Base-by-base conservation (phyloP, 2,888 invertebrate genomes). In the Orthonevra nobilis region DNA sequence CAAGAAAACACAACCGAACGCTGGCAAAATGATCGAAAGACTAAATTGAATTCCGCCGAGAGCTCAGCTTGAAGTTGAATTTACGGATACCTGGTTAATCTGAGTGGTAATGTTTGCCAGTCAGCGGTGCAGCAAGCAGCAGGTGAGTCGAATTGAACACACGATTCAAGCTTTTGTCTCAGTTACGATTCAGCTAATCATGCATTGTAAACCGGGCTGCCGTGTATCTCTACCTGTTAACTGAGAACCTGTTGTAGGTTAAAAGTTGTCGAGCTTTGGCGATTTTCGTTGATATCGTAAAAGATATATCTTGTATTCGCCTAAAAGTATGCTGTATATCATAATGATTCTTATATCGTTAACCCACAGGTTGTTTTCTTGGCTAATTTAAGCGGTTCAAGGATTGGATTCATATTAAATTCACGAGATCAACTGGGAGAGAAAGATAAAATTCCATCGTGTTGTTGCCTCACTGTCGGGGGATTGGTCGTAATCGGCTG, bases 161-260 rank as follows among this genome's bases (percentile, higher is more conserved):
- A 44, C 38, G 40, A 46, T 58, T 46, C 30, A 54, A 56, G 64
- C 61, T 66, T 66, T 79, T 52, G 40, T 42, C 42, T 54, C 40
- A 79, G 64, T 54, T 54, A 10, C 32, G 34, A 79, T 73, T 79
- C 79, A 79, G 79, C 73, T 46, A 54, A 64, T 30, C 52, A 77
- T 72, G 44, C 58, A 46, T 48, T 52, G 17, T 6, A 20, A 9
- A 30, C 7, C 3, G 40, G 9, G 3, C 20, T 1, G 0, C 26
- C n/a, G 38, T 32, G 38, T 32, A 54, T 17, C 32, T 36, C n/a
- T 34, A 46, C 36, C 20, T 36, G 44, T 7, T 40, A 32, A 7
- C 10, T 30, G 14, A n/a, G 15, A 63, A 63, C 61, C 48, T 63
- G 61, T 38, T 40, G 4, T 32, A 19, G 23, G 26, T 12, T 0